phyloP scores from a whole-genome alignment of 2,113 vertebrate species.

The Leptobrachium leishanense region DNA sequence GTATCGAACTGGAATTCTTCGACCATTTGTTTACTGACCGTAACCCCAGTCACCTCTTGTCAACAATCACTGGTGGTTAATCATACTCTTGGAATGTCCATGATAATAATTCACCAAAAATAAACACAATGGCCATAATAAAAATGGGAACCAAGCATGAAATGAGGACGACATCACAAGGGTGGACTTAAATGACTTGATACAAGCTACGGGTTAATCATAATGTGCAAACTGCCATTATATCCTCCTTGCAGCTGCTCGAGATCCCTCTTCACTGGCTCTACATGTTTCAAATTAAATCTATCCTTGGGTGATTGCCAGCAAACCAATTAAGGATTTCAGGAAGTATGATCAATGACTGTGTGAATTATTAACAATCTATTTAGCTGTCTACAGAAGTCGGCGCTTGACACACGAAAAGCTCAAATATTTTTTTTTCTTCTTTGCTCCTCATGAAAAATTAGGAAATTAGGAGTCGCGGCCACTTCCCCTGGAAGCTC shows the following conservation, averaged over 20 bases:
- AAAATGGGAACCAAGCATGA: neutral
- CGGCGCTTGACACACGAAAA: slow-evolving; percentile 31
- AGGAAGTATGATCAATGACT: slow-evolving; percentile 46
- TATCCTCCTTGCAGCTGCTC: neutral
- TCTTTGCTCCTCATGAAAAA: slow-evolving; percentile 11
- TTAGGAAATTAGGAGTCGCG: neutral
- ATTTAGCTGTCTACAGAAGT: slow-evolving; percentile 38
- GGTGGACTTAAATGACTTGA: slow-evolving; percentile 2
- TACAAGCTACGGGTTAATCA: slow-evolving; percentile 23
- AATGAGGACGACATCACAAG: neutral
- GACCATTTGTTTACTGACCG: too few relatives aligned
- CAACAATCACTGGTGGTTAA: too few relatives aligned
- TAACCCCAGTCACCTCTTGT: too few relatives aligned
- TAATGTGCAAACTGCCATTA: slow-evolving; percentile 21
- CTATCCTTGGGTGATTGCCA: slow-evolving; percentile 36
- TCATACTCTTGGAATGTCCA: too few relatives aligned
- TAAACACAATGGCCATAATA: neutral
- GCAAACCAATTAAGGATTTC: slow-evolving; percentile 47
- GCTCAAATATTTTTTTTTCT: slow-evolving; percentile 25
- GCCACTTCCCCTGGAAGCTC: neutral
- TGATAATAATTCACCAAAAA: too few relatives aligned
- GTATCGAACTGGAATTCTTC: too few relatives aligned
- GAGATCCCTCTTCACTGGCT: slow-evolving; percentile 1
- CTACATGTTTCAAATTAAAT: slow-evolving; percentile 41
- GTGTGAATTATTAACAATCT: slow-evolving; percentile 47